These are phyloP conservation scores for Ailurus styani DNA, from an alignment of 2,113 vertebrate genomes.

Conservation along the genomic window DNA sequence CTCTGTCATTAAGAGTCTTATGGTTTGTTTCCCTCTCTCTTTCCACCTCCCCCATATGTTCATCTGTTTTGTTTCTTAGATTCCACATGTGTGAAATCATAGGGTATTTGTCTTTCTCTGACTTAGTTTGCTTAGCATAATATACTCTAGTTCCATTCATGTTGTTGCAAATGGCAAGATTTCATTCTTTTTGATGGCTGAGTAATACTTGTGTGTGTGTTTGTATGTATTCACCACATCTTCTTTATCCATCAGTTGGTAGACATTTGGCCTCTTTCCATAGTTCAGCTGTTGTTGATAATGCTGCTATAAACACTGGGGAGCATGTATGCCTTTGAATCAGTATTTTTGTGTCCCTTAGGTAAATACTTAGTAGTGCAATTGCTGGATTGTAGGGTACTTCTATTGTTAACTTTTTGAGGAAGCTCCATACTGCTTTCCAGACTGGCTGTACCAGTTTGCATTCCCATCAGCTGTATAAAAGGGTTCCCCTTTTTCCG, in stretches of 20 bases:
- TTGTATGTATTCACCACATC: no score
- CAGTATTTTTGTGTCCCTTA: not conserved
- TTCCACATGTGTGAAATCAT: not conserved
- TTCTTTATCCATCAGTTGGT: not conserved
- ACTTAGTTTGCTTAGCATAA: not conserved
- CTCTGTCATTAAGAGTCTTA: not conserved
- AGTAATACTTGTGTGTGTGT: not conserved
- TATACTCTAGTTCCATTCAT: not conserved
- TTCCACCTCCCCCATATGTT: not conserved
- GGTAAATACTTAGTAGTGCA: not conserved
- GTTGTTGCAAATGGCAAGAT: not conserved
- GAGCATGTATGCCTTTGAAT: not conserved
- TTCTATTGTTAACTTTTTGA: not conserved
- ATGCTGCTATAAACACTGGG: not conserved
- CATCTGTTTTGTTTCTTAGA: not conserved
- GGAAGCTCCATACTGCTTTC: not conserved
- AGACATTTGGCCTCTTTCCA: not conserved
- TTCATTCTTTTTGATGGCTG: not conserved
- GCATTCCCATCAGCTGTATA: not conserved
- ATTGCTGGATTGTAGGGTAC: not conserved
- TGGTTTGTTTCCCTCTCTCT: not conserved
- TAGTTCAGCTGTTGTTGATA: not conserved
- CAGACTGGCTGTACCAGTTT: not conserved
- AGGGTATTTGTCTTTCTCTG: not conserved
- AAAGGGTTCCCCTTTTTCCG: not conserved